Evolutionary conservation across 2,797 vertebrate species (phyloP), one percentile per base, ranked within the genome.

Genomic region (Steatocranus sp.): DNA sequence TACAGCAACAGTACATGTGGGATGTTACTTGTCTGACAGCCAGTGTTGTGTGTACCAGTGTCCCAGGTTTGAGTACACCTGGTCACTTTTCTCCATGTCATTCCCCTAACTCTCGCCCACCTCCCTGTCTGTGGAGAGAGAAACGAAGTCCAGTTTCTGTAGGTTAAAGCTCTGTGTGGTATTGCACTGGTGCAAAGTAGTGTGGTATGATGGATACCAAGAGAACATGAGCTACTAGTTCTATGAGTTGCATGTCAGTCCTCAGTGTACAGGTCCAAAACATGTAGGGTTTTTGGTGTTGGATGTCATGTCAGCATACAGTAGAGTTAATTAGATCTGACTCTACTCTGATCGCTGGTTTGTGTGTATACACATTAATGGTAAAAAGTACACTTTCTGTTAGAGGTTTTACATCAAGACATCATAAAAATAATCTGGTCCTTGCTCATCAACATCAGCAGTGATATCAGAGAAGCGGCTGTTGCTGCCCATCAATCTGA

Each of bases 31-130:
- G 4, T 54, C 51, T 25, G 48, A 49, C 48, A 49, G 48, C 48
- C 9, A 6, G 48, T 56, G 5, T 0, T 4, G 8, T 32, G 27
- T 32, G 15, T 18, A 58, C 54, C 54, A 51, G 0, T 51, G 51
- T 25, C 25, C 53, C 53, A 56, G 25, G 0, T 56, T 56, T 4
- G 25, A 30, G 15, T 56, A 3, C 27, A 56, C 15, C 54, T 32
- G 54, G 27, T 56, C 15, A 11, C 54, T 30, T 6, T 1, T 30
- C 53, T 56, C 53, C 53, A 30, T 56, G 53, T 56, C 53, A 30
- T 1, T 11, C 8, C 53, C 5, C 27, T 0, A 32, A 56, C 15
- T 32, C 34, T 36, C 9, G 2, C 27, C 54, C 54, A 2, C 2
- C 27, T 32, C 18, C 54, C 15, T 1, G 27, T 58, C 54, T 58